Evolutionary conservation across 2,113 vertebrate genomes (phyloP).

Genomic region (Mustelus asterias): DNA sequence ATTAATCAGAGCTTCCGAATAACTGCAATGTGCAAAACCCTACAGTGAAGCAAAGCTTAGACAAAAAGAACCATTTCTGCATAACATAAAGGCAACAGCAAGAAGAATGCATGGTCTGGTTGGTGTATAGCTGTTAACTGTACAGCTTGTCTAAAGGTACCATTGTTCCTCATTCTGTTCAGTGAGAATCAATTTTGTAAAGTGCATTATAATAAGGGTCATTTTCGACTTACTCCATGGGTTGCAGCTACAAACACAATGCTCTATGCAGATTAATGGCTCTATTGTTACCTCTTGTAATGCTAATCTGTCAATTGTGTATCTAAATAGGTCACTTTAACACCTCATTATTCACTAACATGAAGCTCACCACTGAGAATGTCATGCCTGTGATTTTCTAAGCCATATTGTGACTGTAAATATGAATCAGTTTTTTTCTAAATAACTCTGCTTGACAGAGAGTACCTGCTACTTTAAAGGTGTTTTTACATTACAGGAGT

Average conservation of each 20-base stretch:
- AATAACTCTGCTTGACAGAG: neutral
- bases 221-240: neutral
- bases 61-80: neutral
- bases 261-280: constrained; percentile 17
- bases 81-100: neutral
- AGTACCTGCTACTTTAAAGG: neutral
- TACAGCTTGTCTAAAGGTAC: neutral
- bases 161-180: constrained; percentile 8
- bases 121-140: neutral
- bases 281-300: constrained; percentile 26
- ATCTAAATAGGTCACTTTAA: constrained; percentile 31
- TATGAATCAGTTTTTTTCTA: neutral
- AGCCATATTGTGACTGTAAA: neutral
- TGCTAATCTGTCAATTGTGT: constrained; percentile 26
- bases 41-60: neutral
- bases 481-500: neutral
- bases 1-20: neutral
- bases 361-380: neutral
- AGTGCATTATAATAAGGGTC: constrained; percentile 28
- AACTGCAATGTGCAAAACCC: neutral
- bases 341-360: constrained; percentile 26
- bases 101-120: neutral
- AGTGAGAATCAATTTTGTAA: neutral
- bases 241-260: constrained; percentile 4
- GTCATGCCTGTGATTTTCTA: constrained; percentile 8